phyloP scores from a whole-genome alignment of 2,888 invertebrate species.

The Diogma glabrata region DNA sequence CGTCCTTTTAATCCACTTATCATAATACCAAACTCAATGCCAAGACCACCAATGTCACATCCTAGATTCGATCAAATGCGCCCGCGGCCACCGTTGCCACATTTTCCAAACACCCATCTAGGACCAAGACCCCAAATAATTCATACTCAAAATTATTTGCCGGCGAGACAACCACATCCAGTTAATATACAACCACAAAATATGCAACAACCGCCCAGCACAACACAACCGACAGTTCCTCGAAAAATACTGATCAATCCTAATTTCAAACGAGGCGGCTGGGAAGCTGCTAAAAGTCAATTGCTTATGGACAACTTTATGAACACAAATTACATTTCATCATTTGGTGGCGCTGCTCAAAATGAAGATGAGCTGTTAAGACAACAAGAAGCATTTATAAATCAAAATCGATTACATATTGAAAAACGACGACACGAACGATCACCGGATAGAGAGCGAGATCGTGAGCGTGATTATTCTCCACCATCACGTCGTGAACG shows the following conservation, averaged over 20 bases:
- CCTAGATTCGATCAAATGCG: conserved; percentile 5
- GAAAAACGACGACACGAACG: conserved; percentile 35
- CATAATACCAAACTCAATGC: background rate
- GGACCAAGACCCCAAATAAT: background rate
- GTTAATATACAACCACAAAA: background rate
- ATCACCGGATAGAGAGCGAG: conserved; percentile 21
- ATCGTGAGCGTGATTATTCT: conserved; percentile 11
- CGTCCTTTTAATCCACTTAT: conserved; percentile 1
- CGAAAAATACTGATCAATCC: conserved; percentile 35
- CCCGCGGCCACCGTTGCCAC: background rate
- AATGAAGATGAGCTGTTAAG: conserved; percentile 35
- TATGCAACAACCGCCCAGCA: background rate
- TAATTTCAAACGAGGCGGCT: conserved; percentile 36
- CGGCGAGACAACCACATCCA: background rate
- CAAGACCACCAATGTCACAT: background rate
- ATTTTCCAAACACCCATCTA: background rate
- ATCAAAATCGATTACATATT: conserved; percentile 35
- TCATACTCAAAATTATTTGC: background rate
- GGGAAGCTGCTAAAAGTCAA: conserved; percentile 35
- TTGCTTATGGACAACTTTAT: conserved; percentile 33
- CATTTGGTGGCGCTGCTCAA: conserved; percentile 15
- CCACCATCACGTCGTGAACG: conserved; percentile 25
- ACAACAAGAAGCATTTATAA: conserved; percentile 38
- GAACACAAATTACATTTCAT: background rate
- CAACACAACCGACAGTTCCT: conserved; percentile 19